Evolutionary conservation across 2,113 vertebrate genomes (phyloP).

Genomic region (Pluvianellus socialis): DNA sequence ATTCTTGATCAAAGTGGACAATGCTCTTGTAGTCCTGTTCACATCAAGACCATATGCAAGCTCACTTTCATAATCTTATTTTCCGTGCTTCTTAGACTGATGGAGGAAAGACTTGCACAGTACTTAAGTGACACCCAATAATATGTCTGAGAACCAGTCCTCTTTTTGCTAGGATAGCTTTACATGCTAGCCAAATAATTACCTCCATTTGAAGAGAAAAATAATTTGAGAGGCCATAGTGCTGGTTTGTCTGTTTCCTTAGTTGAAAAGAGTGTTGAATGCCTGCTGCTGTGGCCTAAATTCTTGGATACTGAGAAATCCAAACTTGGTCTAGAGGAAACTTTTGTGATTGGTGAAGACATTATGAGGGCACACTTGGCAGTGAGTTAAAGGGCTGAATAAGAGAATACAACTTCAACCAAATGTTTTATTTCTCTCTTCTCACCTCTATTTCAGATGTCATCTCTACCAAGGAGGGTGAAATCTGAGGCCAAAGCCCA

Average conservation of each 20-base stretch:
- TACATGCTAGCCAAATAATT: not conserved
- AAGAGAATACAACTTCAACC: not conserved
- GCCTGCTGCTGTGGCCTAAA: not conserved
- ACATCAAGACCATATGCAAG: not conserved
- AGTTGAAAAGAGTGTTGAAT: not conserved
- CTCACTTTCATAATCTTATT: not conserved
- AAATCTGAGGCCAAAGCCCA: conserved; percentile 55
- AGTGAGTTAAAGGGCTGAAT: not conserved
- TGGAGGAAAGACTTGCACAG: not conserved
- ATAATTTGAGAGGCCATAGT: not conserved
- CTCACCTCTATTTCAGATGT: conserved; percentile 66
- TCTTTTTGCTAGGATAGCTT: not conserved
- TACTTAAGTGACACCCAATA: not conserved
- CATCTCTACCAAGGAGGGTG: conserved; percentile 63
- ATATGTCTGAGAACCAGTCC: not conserved
- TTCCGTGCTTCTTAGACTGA: not conserved
- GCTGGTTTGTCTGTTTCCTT: not conserved
- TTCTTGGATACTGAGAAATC: not conserved
- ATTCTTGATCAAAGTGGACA: not conserved
- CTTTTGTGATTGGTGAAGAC: not conserved
- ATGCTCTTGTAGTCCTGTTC: not conserved
- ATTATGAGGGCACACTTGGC: not conserved
- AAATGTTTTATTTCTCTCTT: not conserved
- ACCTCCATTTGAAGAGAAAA: not conserved
- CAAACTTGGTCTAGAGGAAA: not conserved